Conservation (phyloP, 1,140 invertebrate species). For the Diachasmimorpha longicaudata region DNA sequence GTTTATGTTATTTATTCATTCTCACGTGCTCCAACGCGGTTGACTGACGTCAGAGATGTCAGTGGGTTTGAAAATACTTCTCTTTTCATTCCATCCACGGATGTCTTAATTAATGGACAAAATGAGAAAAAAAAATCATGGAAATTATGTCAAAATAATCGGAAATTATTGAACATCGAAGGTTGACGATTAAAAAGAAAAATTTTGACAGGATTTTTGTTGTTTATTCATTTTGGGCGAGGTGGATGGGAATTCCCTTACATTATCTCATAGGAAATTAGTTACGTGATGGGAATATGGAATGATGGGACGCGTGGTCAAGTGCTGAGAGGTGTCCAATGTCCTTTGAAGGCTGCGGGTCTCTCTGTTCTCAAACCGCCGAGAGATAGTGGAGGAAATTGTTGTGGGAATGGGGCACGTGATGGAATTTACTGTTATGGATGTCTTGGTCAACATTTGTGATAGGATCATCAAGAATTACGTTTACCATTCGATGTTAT, state of each 20-base stretch:
- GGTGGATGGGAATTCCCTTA: background rate
- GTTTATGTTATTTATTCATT: background rate
- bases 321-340: conserved; percentile 24
- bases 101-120: background rate
- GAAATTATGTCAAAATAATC: too few species aligned
- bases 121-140: background rate
- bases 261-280: conserved; percentile 27
- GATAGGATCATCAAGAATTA: background rate
- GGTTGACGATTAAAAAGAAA: background rate
- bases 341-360: conserved; percentile 24
- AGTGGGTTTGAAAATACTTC: background rate
- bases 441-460: background rate
- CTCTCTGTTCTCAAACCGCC: background rate
- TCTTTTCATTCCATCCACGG: too few species aligned
- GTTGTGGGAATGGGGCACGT: conserved; percentile 21
- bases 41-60: background rate
- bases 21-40: background rate
- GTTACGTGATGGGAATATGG: conserved; percentile 23
- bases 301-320: background rate
- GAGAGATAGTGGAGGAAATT: background rate
- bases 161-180: too few species aligned
- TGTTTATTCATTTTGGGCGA: background rate
- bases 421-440: conserved; percentile 16
- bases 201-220: background rate
- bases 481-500: too few species aligned